A percentile compares a stretch with the other conserved stretches of the same genome.
phyloP scores from a whole-genome alignment of 2,113 vertebrate species.

The Rafetus swinhoei region DNA sequence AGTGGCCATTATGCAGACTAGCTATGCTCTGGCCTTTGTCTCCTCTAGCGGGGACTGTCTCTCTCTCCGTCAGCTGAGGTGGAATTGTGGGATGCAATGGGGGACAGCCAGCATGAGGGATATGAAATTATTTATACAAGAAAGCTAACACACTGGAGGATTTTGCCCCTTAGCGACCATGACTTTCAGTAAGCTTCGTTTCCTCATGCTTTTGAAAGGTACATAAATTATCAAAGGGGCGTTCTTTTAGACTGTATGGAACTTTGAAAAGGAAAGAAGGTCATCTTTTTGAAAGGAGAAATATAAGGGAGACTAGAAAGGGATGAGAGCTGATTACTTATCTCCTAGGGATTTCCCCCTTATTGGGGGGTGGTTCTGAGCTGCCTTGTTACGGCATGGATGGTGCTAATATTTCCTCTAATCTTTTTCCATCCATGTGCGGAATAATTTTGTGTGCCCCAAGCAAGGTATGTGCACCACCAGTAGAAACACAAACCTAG shows the following conservation, averaged over 20 bases:
- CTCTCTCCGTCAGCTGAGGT: neutral
- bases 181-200: neutral
- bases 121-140: neutral
- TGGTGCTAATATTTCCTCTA: no score
- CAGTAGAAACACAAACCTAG: no score
- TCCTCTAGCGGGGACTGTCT: neutral
- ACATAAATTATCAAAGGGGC: neutral
- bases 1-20: neutral
- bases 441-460: no score
- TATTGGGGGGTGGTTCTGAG: neutral
- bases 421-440: no score
- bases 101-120: neutral
- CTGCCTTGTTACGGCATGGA: neutral
- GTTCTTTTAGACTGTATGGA: neutral
- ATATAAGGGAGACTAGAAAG: neutral
- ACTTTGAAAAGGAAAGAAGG: neutral
- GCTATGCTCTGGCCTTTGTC: neutral
- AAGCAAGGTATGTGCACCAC: no score
- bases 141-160: neutral
- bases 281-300: neutral
- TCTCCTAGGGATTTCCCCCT: neutral
- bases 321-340: neutral
- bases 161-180: neutral
- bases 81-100: neutral
- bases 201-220: neutral